Base-by-base conservation (phyloP, 2,888 invertebrate species). In the Geotrupes spiniger region DNA sequence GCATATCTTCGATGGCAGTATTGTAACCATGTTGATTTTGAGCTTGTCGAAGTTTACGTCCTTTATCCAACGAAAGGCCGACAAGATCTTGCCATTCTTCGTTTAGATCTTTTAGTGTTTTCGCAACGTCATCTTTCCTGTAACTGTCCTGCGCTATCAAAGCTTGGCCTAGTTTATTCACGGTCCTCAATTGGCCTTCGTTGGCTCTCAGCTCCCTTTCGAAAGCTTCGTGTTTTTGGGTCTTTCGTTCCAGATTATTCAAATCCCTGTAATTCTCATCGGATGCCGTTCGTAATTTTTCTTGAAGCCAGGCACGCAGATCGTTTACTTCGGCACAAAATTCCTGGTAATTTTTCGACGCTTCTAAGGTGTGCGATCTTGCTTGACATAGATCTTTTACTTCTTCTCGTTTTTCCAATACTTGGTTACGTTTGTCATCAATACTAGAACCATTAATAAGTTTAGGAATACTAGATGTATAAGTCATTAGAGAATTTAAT, bases 211-310 rank as follows among this genome's bases (percentile, higher is more conserved):
- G 74, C 68, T 99, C 98, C 1, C 96, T 79, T 65, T 97, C 96
- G 67, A 98, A 97, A 0, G 97, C 96, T 71, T 95, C 92, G 68
- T 99, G 98, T 66, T 95, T 95, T 73, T 96, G 94, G 1, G 95
- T 74, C 69, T 96, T 96, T 1, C 94, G 80, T 57, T 94, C 92
- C 10, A 94, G 73, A 70, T 97, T 96, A 29, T 82, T 86, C 11
- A 96, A 75, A 65, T 96, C 95, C 11, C 92, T 78, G 72, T 95
- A 96, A 51, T 89, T 93, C 71, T 96, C 94, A 63, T 97, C 96
- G 1, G 87, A 85, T 0, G 95, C 95, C 0, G 92, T 90, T 66
- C 88, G 86, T 42, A 88, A 83, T 74, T 98, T 98, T 65, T 96
- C 96, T 15, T 84, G 80, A 48, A 98, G 84, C 97, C 97, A 98